Evolutionary conservation across 2,888 invertebrate species (phyloP).

Genomic region (Amphimallon solstitiale): DNA sequence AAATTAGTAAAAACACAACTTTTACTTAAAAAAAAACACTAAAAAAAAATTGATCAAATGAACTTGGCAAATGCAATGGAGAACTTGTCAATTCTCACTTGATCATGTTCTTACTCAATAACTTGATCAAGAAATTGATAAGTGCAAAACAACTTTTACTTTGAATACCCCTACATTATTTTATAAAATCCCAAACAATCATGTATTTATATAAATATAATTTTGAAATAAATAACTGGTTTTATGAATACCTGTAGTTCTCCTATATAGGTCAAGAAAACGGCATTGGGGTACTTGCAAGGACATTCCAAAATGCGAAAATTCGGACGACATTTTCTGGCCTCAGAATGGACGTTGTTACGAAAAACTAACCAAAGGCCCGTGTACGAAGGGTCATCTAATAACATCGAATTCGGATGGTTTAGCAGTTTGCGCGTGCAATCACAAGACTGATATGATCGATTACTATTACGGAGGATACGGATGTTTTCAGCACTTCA

Average conservation of each 20-base stretch:
- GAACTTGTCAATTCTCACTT: too few relatives aligned
- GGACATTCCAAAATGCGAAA: slow-evolving; percentile 72
- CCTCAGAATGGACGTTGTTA: slow-evolving; percentile 82
- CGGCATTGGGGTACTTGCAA: slow-evolving; percentile 79
- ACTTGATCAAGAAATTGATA: too few relatives aligned
- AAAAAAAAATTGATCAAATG: too few relatives aligned
- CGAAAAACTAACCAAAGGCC: slow-evolving; percentile 75
- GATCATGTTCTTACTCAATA: too few relatives aligned
- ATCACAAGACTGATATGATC: slow-evolving; percentile 59
- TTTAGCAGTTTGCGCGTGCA: slow-evolving; percentile 72
- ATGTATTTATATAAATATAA: too few relatives aligned
- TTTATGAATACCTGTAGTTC: slow-evolving; percentile 32
- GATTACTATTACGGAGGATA: slow-evolving; percentile 62
- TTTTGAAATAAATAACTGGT: slow-evolving; percentile 6
- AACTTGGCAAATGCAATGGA: too few relatives aligned
- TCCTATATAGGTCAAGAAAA: slow-evolving; percentile 26
- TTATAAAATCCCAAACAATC: too few relatives aligned
- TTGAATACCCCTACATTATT: too few relatives aligned
- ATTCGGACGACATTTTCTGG: slow-evolving; percentile 77
- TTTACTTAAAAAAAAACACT: too few relatives aligned
- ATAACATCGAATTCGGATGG: slow-evolving; percentile 70
- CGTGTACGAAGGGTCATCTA: slow-evolving; percentile 79
- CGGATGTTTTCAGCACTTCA: slow-evolving; percentile 84
- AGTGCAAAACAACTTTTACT: too few relatives aligned
- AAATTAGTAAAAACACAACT: too few relatives aligned